Conservation (phyloP, 1,140 invertebrate genomes). For the Manduca sexta region DNA sequence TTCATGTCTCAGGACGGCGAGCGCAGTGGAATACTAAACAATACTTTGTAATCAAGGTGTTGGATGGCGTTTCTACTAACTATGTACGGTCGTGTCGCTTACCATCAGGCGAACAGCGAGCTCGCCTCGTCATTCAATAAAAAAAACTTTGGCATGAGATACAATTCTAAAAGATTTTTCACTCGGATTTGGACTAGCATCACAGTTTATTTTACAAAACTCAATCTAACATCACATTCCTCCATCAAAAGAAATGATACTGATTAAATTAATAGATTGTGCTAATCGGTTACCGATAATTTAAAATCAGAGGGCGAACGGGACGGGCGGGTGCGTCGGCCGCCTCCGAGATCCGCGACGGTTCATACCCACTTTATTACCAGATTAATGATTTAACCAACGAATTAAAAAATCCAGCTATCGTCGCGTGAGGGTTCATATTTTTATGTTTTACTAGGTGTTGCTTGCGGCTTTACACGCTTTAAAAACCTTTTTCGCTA, state of each 20-base stretch:
- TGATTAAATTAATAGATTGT: constrained; percentile 1
- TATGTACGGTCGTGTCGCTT: too few species aligned
- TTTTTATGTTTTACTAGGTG: not conserved
- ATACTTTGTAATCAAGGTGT: too few species aligned
- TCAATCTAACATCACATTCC: too few species aligned
- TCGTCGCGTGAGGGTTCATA: constrained; percentile 9
- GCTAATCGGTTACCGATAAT: constrained; percentile 22
- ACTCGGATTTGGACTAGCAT: not conserved
- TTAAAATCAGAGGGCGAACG: constrained; percentile 10
- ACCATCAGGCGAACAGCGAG: too few species aligned
- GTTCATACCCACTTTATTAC: constrained; percentile 34
- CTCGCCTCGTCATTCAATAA: too few species aligned
- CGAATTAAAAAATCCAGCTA: constrained; percentile 23
- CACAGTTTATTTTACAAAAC: too few species aligned
- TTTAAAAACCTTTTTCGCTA: too few species aligned
- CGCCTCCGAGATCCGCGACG: constrained; percentile 21
- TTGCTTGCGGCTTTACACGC: too few species aligned
- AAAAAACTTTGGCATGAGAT: too few species aligned
- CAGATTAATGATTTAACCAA: constrained; percentile 38
- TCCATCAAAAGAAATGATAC: not conserved
- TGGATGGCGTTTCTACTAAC: too few species aligned
- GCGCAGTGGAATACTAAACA: too few species aligned
- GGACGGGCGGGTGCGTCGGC: not conserved
- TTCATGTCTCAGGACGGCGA: too few species aligned
- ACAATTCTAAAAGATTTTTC: not conserved